These are phyloP conservation scores for Aspidapion aeneum DNA, from an alignment of 2,888 invertebrate genomes.

Conservation along the genomic window DNA sequence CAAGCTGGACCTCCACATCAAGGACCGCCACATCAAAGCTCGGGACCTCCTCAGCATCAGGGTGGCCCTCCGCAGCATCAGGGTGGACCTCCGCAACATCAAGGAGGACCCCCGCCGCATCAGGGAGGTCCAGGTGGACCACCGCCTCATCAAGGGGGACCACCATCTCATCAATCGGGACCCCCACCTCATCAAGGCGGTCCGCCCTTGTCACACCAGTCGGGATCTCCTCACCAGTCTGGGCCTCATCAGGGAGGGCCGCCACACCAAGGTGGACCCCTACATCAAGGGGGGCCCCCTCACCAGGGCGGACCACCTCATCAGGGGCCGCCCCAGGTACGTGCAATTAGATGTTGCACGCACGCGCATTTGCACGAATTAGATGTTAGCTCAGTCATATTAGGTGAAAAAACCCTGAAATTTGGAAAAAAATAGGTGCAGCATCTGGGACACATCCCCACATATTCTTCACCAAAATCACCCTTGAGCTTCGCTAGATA, in stretches of 20 bases:
- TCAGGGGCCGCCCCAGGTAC: not conserved
- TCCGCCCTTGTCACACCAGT: constrained; percentile 10
- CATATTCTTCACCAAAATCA: no score
- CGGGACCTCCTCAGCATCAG: not conserved
- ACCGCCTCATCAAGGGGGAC: constrained; percentile 38
- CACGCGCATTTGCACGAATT: no score
- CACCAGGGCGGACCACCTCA: not conserved
- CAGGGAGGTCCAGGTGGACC: not conserved
- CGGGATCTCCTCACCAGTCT: constrained; percentile 2
- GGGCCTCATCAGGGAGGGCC: constrained; percentile 40
- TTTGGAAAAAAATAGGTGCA: no score
- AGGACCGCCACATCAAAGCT: constrained; percentile 10
- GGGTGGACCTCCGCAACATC: constrained; percentile 14
- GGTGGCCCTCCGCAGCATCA: not conserved
- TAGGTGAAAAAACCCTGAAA: no score
- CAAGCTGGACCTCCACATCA: constrained; percentile 19
- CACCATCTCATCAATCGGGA: constrained; percentile 33
- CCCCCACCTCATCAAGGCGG: constrained; percentile 18
- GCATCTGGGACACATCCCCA: no score
- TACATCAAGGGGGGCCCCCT: constrained; percentile 32
- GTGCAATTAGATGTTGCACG: no score
- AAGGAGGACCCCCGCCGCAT: constrained; percentile 10
- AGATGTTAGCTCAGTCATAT: no score
- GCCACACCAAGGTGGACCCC: constrained; percentile 37
- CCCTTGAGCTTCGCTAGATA: no score